These are phyloP conservation scores for Dysdera silvatica DNA, from an alignment of 1,140 invertebrate species.

Conservation along the genomic window DNA sequence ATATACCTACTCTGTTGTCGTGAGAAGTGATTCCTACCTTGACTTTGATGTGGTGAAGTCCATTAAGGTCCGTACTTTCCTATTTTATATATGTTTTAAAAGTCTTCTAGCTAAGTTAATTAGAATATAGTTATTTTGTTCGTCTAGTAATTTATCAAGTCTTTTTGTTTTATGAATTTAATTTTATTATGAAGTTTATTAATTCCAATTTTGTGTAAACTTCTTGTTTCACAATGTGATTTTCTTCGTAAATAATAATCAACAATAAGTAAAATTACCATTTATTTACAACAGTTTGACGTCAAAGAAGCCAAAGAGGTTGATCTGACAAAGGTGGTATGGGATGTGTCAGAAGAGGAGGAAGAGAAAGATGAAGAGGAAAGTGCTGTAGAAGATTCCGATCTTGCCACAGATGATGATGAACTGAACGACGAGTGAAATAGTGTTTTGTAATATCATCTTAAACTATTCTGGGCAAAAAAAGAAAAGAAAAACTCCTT, in stretches of 20 bases:
- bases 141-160: too few relatives aligned
- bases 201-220: too few relatives aligned
- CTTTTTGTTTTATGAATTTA: too few relatives aligned
- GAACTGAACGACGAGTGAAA: conserved; percentile 9
- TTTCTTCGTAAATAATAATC: too few relatives aligned
- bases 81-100: conserved; percentile 5
- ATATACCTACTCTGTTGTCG: conserved; percentile 87
- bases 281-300: conserved; percentile 62
- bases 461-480: too few relatives aligned
- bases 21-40: conserved; percentile 91
- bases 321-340: conserved; percentile 85
- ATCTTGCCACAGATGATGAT: conserved; percentile 32
- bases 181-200: too few relatives aligned
- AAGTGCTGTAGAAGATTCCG: conserved; percentile 41
- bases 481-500: too few relatives aligned
- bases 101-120: background rate
- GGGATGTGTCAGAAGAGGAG: conserved; percentile 91
- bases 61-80: conserved; percentile 58
- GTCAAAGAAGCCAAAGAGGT: conserved; percentile 88
- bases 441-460: too few relatives aligned
- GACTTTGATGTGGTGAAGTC: conserved; percentile 84
- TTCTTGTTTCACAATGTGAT: too few relatives aligned
- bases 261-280: background rate
- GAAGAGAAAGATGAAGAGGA: conserved; percentile 60
- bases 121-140: background rate